Percentiles rank a stretch among this genome's conserved stretches.
phyloP scores from a whole-genome alignment of 2,888 invertebrate genomes.

The Magallana nippona region DNA sequence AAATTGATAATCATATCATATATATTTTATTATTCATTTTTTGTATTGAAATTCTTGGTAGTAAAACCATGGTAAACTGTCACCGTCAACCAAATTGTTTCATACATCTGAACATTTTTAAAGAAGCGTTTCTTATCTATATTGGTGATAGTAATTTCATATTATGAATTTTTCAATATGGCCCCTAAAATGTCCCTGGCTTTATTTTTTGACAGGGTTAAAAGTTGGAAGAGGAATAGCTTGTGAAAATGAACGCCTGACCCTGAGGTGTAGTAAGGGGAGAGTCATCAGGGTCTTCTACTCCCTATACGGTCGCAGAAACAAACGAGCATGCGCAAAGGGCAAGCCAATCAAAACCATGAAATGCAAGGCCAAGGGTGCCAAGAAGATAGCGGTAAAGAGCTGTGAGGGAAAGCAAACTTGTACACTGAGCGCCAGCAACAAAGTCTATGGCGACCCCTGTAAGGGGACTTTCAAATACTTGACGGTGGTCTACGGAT shows the following conservation, averaged over 20 bases:
- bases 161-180: neutral
- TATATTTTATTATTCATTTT: too few species aligned
- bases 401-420: slow-evolving; percentile 24
- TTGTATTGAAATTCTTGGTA: too few species aligned
- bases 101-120: too few species aligned
- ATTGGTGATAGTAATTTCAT: too few species aligned
- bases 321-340: slow-evolving; percentile 26
- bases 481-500: slow-evolving; percentile 37
- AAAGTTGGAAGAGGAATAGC: slow-evolving; percentile 1
- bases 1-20: too few species aligned
- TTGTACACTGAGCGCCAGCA: slow-evolving; percentile 19
- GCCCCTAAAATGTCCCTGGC: neutral
- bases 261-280: neutral
- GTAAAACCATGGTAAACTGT: too few species aligned
- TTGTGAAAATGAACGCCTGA: neutral
- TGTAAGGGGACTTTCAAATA: slow-evolving; percentile 44
- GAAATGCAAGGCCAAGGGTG: neutral
- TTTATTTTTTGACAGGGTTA: slow-evolving; percentile 23
- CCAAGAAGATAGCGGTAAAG: neutral
- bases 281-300: slow-evolving; percentile 8
- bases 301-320: slow-evolving; percentile 41
- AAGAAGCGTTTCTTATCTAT: too few species aligned
- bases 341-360: slow-evolving; percentile 17
- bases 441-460: slow-evolving; percentile 41
- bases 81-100: too few species aligned